These are phyloP conservation scores for Drosophila mayaguana DNA, from an alignment of 2,888 invertebrate genomes.

Conservation along the genomic window DNA sequence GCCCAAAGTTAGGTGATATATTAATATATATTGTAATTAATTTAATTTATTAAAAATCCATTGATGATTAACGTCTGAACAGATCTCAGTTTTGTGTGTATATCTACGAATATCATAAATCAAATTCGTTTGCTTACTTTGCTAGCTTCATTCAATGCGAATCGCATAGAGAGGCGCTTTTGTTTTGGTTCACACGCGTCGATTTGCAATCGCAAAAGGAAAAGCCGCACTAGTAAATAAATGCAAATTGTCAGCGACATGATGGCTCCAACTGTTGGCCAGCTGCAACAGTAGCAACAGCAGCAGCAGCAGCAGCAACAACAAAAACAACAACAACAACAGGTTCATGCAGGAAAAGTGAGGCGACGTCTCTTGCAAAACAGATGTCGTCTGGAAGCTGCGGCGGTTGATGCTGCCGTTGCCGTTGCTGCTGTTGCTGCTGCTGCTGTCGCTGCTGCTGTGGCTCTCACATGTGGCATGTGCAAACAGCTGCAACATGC, in stretches of 20 bases:
- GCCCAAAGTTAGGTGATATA: too few relatives aligned
- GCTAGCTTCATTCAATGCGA: slow-evolving; percentile 21
- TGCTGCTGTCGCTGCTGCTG: slow-evolving; percentile 22
- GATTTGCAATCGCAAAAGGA: slow-evolving; percentile 52
- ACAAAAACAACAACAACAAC: slow-evolving; percentile 58
- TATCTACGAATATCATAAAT: background rate
- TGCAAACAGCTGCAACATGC: slow-evolving; percentile 73
- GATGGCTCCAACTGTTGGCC: slow-evolving; percentile 62
- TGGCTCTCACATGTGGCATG: slow-evolving; percentile 63
- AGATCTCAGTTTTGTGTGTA: background rate
- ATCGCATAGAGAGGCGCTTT: slow-evolving; percentile 19
- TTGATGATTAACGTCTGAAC: too few relatives aligned
- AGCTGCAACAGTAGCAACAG: slow-evolving; percentile 58
- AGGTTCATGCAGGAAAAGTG: slow-evolving; percentile 56
- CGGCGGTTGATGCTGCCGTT: slow-evolving; percentile 11
- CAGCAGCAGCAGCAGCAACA: slow-evolving; percentile 46
- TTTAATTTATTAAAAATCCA: too few relatives aligned
- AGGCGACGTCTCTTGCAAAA: slow-evolving; percentile 57
- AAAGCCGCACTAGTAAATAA: slow-evolving; percentile 68
- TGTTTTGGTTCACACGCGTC: slow-evolving; percentile 63
- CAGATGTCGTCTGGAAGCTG: slow-evolving; percentile 71
- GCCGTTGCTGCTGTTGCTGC: slow-evolving; percentile 21
- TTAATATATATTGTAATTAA: too few relatives aligned
- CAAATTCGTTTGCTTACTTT: background rate
- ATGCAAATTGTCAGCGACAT: slow-evolving; percentile 62